Conservation (phyloP, 2,888 invertebrate genomes). For the Helicoverpa assulta region DNA sequence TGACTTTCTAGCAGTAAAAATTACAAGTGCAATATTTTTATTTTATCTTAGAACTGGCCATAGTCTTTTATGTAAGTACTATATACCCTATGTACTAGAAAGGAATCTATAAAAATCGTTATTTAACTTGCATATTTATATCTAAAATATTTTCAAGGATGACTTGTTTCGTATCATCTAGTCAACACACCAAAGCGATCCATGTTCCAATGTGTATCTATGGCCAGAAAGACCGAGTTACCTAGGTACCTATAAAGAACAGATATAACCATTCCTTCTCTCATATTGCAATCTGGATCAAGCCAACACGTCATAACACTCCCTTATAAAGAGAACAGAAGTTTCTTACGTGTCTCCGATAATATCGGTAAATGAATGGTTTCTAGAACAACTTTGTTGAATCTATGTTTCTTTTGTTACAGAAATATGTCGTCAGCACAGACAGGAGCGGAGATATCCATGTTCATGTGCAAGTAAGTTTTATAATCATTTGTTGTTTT, state of each 20-base stretch:
- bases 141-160: too few relatives aligned
- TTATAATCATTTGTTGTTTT: background rate
- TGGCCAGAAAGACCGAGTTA: background rate
- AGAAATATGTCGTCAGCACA: slow-evolving; percentile 94
- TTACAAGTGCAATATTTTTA: too few relatives aligned
- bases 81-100: too few relatives aligned
- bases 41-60: too few relatives aligned
- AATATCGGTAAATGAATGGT: background rate
- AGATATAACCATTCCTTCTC: background rate
- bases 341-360: background rate
- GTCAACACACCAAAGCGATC: too few relatives aligned
- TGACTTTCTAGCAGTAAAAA: too few relatives aligned
- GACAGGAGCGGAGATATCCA: slow-evolving; percentile 94
- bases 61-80: too few relatives aligned
- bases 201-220: background rate
- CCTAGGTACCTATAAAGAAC: background rate
- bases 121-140: too few relatives aligned
- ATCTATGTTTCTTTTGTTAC: slow-evolving; percentile 84
- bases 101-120: too few relatives aligned
- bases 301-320: background rate
- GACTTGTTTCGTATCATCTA: too few relatives aligned
- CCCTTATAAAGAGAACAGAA: background rate
- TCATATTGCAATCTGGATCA: background rate
- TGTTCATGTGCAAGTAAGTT: slow-evolving; percentile 93
- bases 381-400: slow-evolving; percentile 1